Conservation (phyloP, 2,797 vertebrate genomes). For the Netta rufina region DNA sequence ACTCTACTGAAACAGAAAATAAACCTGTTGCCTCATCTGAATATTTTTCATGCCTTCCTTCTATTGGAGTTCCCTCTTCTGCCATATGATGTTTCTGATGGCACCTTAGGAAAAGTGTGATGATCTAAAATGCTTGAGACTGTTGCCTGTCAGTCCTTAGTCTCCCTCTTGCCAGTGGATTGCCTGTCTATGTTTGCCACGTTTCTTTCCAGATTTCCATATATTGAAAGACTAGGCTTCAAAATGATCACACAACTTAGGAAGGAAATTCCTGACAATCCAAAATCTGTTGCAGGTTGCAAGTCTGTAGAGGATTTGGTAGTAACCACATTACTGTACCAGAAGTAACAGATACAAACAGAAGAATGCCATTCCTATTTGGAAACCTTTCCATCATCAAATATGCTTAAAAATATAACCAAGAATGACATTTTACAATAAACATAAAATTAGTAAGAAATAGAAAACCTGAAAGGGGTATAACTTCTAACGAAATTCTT, state of each 20-base stretch:
- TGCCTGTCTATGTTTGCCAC: not conserved
- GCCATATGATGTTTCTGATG: rapidly evolving
- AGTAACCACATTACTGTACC: rapidly evolving
- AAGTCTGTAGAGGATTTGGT: rapidly evolving
- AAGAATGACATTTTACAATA: not conserved
- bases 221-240: not conserved
- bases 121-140: not conserved
- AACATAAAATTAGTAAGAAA: not conserved
- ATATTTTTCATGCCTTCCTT: not conserved
- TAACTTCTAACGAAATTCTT: not conserved
- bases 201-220: rapidly evolving
- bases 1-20: not conserved
- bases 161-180: not conserved
- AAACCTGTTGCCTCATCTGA: not conserved
- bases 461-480: not conserved
- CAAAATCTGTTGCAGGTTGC: rapidly evolving
- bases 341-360: not conserved
- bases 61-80: not conserved
- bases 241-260: not conserved
- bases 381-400: not conserved
- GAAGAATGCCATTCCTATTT: not conserved
- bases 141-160: not conserved
- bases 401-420: not conserved
- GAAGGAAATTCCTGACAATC: not conserved
- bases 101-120: not conserved